phyloP scores from a whole-genome alignment of 2,113 vertebrate genomes.

The Zapus hudsonius region DNA sequence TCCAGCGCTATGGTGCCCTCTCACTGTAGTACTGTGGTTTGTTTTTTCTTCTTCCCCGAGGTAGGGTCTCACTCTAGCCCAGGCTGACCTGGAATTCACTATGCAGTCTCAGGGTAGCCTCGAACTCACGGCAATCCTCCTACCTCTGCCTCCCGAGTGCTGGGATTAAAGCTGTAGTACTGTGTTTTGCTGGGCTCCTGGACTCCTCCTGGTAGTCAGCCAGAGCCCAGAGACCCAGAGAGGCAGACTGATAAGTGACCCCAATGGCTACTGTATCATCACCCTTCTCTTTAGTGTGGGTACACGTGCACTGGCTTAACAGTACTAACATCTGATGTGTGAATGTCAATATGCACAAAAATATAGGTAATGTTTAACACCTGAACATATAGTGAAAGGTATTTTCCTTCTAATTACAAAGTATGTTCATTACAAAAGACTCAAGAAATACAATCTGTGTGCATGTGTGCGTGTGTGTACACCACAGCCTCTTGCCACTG shows the following conservation, averaged over 20 bases:
- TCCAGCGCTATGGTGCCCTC: conserved; percentile 6
- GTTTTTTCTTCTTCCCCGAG: too few species aligned
- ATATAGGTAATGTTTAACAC: conserved; percentile 28
- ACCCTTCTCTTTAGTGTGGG: not conserved
- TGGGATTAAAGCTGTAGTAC: too few species aligned
- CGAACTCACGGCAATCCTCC: too few species aligned
- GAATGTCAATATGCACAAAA: not conserved
- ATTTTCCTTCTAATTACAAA: conserved; percentile 32
- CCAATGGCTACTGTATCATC: not conserved
- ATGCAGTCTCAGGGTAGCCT: too few species aligned
- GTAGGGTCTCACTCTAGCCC: too few species aligned
- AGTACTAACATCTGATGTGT: not conserved
- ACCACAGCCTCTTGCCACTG: too few species aligned
- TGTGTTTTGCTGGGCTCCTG: too few species aligned
- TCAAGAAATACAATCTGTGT: conserved; percentile 26
- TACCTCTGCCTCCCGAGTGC: too few species aligned
- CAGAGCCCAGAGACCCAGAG: conserved; percentile 21
- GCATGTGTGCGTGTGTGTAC: too few species aligned
- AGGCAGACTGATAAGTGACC: not conserved
- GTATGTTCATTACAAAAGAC: not conserved
- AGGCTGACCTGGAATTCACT: too few species aligned
- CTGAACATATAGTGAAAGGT: conserved; percentile 26
- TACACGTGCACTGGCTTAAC: not conserved
- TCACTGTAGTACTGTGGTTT: conserved; percentile 45
- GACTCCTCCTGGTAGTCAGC: too few species aligned